Percentiles rank a stretch among this genome's conserved stretches.
Conservation (phyloP, 2,888 invertebrate species). For the Rhamnusium bicolor region DNA sequence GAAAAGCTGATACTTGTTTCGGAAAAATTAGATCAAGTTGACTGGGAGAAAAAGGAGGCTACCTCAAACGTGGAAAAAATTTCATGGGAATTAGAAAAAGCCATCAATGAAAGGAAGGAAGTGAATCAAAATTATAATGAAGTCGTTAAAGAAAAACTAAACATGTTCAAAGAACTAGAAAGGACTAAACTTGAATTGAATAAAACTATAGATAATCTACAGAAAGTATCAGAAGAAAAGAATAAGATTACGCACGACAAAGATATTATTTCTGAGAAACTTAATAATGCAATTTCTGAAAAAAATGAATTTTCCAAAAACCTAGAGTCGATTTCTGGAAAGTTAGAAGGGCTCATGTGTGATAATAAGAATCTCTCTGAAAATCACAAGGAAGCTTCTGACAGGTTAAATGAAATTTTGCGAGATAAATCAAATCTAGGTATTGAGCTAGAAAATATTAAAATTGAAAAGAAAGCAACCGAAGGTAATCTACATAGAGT, state of each 20-base stretch:
- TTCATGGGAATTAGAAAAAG: background rate
- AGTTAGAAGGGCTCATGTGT: background rate
- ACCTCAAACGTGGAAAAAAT: slow-evolving; percentile 4
- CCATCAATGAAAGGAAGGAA: background rate
- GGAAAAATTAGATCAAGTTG: slow-evolving; percentile 18
- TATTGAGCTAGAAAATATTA: background rate
- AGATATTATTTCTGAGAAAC: background rate
- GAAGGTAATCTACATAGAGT: background rate
- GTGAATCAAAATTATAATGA: background rate
- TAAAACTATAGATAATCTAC: background rate
- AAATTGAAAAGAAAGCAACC: background rate
- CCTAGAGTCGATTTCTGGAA: background rate
- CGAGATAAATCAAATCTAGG: background rate
- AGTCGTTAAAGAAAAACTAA: background rate
- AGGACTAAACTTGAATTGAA: background rate
- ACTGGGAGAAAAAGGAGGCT: background rate
- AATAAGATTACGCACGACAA: background rate
- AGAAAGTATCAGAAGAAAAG: background rate
- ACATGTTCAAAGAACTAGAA: background rate
- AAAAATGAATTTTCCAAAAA: background rate
- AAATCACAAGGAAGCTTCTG: background rate
- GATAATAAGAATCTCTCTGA: background rate
- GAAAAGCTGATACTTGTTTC: background rate
- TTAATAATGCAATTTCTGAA: background rate
- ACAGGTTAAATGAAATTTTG: background rate